A percentile compares a stretch with the other conserved stretches of the same genome.
These are phyloP conservation scores for Lutraria rhynchaena DNA, from an alignment of 1,140 invertebrate species.

Conservation along the genomic window DNA sequence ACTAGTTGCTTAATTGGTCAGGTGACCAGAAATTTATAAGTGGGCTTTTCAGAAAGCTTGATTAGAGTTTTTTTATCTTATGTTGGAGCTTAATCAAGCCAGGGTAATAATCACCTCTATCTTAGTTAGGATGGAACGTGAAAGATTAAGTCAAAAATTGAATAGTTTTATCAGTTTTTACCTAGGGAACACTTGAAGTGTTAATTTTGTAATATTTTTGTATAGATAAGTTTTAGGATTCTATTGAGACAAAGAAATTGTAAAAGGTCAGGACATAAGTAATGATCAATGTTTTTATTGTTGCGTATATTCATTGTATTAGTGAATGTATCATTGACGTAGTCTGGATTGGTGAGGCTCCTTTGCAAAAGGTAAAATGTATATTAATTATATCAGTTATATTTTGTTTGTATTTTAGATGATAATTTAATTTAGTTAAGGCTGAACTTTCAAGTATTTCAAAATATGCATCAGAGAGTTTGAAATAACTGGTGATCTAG, in stretches of 20 bases:
- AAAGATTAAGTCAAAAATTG: conserved; percentile 53
- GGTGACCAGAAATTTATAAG: conserved; percentile 31
- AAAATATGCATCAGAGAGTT: too few relatives aligned
- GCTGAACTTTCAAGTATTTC: too few relatives aligned
- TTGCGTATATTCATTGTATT: too few relatives aligned
- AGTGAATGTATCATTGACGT: too few relatives aligned
- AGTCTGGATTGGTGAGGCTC: too few relatives aligned
- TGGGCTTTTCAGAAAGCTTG: conserved; percentile 42
- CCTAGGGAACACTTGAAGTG: conserved; percentile 55
- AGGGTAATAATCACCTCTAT: conserved; percentile 42
- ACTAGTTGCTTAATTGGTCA: conserved; percentile 38
- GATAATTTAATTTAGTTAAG: too few relatives aligned
- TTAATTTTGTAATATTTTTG: conserved; percentile 58
- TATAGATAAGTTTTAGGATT: conserved; percentile 15
- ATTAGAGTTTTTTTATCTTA: conserved; percentile 54
- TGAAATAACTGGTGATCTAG: too few relatives aligned
- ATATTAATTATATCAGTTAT: too few relatives aligned
- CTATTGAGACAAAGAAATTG: conserved; percentile 42
- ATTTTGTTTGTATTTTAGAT: too few relatives aligned
- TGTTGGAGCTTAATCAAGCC: conserved; percentile 34
- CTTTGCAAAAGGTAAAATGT: too few relatives aligned
- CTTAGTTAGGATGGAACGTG: conserved; percentile 54
- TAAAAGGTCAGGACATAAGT: too few relatives aligned
- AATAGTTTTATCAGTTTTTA: conserved; percentile 59
- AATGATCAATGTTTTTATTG: too few relatives aligned